Evolutionary conservation across 2,797 vertebrate species (phyloP), one percentile per base, ranked within the genome.

Genomic region (Lacerta bilineata): DNA sequence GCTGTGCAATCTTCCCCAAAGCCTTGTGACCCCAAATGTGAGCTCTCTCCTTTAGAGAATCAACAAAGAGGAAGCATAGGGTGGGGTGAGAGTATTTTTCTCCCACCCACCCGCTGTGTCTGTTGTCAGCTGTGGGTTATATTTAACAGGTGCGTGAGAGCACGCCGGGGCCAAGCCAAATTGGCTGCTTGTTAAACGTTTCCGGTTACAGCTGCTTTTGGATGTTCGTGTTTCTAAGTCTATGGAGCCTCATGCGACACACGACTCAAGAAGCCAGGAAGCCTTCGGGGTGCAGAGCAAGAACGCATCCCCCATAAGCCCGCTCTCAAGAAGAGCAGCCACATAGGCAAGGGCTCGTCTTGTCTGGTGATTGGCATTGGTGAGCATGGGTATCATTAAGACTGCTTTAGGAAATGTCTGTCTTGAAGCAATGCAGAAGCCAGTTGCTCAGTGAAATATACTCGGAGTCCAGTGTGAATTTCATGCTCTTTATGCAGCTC

Each of bases 61-160:
- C 43, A 59, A 80, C 50, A 39, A 36, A n/a, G 75, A 86, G 55
- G 74, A 68, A 50, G 64, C 8, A 8, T 68, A 68, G 46, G 27
- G 15, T 23, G 43, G 20, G 23, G 15, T 6, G 8, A 25, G 39
- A 23, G 2, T 25, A 33, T 50, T 82, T 87, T 87, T 87, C 71
- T 76, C n/a, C 41, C 50, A 76, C 86, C 86, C 86, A 87, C 80
- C 86, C 82, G 41, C 86, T 87, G 78, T 80, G 83, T 10, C 55
- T 6, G 15, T 68, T 25, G 66, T 85, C 33, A 55, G 18, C 43
- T 6, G 50, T n/a, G 1, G 4, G 71, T 68, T 89, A 89, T 89
- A 77, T 89, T 89, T 89, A 89, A 84, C 41, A 39, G 84, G 43
- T 77, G 71, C 11, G 43, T 82, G 88, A 68, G 61, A 84, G 64